Evolutionary conservation across 2,113 vertebrate genomes (phyloP).

Genomic region (Hippolais icterina): DNA sequence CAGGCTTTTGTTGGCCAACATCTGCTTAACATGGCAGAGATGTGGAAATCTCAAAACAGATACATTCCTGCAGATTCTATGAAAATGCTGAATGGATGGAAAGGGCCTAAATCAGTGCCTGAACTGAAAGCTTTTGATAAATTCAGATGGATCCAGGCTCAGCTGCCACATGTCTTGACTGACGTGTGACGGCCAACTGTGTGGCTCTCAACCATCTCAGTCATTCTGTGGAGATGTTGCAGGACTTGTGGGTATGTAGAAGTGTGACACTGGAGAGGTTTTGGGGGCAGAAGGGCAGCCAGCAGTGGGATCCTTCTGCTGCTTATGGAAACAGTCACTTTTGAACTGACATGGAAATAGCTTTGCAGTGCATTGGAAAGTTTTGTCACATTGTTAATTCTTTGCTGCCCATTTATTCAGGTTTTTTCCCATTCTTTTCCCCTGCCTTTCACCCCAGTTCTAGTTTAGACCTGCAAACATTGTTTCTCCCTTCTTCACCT

Average conservation of each 20-base stretch:
- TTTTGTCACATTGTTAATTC: neutral
- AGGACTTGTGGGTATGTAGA: rapidly evolving
- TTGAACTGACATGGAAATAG: neutral
- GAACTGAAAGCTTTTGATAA: neutral
- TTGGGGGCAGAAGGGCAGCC: neutral
- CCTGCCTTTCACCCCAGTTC: neutral
- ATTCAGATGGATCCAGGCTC: neutral
- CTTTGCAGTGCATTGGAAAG: neutral
- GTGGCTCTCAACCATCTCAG: rapidly evolving
- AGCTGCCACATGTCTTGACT: neutral
- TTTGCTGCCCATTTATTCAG: neutral
- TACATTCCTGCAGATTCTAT: neutral
- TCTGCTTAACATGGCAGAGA: neutral
- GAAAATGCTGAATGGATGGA: neutral
- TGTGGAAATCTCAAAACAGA: neutral
- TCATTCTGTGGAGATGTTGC: neutral
- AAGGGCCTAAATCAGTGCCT: neutral
- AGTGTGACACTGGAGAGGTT: neutral
- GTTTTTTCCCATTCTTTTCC: neutral
- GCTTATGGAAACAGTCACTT: neutral
- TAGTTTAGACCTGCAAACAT: neutral
- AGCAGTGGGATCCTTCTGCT: rapidly evolving
- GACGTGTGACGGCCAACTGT: neutral
- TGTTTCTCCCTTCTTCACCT: neutral
- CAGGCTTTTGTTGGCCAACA: neutral